Evolutionary conservation across 1,140 invertebrate genomes (phyloP).

Genomic region (Hyposmocoma kahamanoa): DNA sequence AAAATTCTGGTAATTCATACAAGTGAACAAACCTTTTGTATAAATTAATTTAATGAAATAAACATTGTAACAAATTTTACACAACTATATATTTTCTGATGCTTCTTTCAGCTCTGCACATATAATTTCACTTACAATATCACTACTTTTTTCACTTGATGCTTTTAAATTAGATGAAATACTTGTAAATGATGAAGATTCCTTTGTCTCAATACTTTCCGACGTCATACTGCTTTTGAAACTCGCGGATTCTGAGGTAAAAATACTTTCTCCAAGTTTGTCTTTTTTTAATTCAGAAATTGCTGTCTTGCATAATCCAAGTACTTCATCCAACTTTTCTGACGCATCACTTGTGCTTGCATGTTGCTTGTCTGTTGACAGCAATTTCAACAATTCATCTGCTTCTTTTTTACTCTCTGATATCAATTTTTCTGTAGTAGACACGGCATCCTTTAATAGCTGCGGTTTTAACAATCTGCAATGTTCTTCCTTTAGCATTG

Average conservation of each 20-base stretch:
- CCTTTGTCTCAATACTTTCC: conserved; percentile 11
- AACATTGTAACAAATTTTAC: conserved; percentile 5
- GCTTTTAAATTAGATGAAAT: conserved; percentile 16
- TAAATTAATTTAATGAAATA: conserved; percentile 14
- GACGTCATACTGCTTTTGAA: conserved; percentile 4
- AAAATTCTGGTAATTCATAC: background rate
- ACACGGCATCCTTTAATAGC: conserved; percentile 8
- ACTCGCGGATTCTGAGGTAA: conserved; percentile 5
- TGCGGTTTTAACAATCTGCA: conserved; percentile 20
- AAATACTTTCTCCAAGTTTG: background rate
- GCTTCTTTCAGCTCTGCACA: conserved; percentile 20
- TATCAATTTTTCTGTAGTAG: background rate
- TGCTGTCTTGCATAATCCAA: background rate
- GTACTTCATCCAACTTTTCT: background rate
- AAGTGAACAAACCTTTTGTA: background rate
- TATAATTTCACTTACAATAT: conserved; percentile 18
- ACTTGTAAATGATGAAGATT: conserved; percentile 14
- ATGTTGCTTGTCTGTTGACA: background rate
- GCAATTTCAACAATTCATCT: background rate
- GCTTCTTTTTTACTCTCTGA: conserved; percentile 1
- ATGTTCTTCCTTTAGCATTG: conserved; percentile 21
- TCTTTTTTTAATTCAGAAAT: background rate
- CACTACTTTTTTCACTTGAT: conserved; percentile 18
- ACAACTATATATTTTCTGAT: conserved; percentile 21
- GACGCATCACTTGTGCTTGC: background rate